These are phyloP conservation scores for Lasioglossum lativentre DNA, from an alignment of 2,888 invertebrate genomes.

Conservation along the genomic window DNA sequence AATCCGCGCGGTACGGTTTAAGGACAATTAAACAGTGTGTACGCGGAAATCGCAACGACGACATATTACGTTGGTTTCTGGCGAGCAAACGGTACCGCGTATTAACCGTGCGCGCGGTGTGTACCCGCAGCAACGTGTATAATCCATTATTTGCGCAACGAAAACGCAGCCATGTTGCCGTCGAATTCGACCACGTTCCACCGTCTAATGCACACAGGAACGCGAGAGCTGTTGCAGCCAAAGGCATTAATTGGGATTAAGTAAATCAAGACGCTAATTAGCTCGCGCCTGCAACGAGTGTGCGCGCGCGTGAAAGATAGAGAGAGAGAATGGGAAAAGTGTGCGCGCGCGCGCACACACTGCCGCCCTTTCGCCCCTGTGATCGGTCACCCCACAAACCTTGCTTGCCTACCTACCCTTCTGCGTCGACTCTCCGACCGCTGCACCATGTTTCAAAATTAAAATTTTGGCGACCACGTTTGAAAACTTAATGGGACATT, in stretches of 20 bases:
- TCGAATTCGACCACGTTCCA: conserved; percentile 71
- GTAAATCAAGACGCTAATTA: conserved; percentile 85
- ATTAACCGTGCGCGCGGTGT: conserved; percentile 67
- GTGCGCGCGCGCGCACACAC: conserved; percentile 45
- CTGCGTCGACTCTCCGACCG: not conserved
- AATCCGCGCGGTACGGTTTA: conserved; percentile 24
- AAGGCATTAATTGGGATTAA: conserved; percentile 84
- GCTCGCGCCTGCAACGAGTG: conserved; percentile 75
- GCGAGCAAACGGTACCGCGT: conserved; percentile 43
- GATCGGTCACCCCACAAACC: conserved; percentile 60
- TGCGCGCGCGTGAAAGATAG: conserved; percentile 21
- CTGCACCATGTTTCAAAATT: not conserved
- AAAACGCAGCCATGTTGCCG: conserved; percentile 68
- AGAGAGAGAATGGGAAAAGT: conserved; percentile 3
- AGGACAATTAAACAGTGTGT: conserved; percentile 15
- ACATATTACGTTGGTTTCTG: conserved; percentile 4
- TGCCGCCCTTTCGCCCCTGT: conserved; percentile 21
- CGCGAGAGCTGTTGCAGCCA: conserved; percentile 71
- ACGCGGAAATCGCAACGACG: conserved; percentile 10
- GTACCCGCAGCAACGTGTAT: conserved; percentile 79
- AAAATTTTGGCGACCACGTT: not conserved
- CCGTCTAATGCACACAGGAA: conserved; percentile 68
- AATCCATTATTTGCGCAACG: conserved; percentile 82
- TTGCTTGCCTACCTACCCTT: conserved; percentile 36
- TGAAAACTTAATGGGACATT: not conserved